Base-by-base conservation (phyloP, 2,797 vertebrate species). In the Rhinogobio ventralis region DNA sequence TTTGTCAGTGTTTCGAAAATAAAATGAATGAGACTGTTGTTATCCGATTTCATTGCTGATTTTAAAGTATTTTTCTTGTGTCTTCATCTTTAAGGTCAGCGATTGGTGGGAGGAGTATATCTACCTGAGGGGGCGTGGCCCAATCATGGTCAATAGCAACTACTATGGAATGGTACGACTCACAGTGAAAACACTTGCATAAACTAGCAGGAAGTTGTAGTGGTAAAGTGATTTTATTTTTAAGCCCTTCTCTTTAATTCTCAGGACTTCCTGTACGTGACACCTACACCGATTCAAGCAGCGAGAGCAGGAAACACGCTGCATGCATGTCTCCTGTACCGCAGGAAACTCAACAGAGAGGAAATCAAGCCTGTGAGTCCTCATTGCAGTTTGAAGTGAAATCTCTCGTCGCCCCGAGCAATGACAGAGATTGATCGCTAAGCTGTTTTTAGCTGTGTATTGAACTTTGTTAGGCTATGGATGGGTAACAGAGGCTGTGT, bases 71-170 rank as follows among this genome's bases (percentile, higher is more conserved):
- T 20, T 77, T 79, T 55, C 51, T 57, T 77, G 62, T 81, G 5
- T 53, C n/a, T 81, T 57, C 51, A 8, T 78, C 53, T 19, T 84
- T 3, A 85, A 97, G 97, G 97, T 98, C 75, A 97, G 95, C 23
- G 96, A 98, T 92, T 98, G 97, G 96, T 98, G 97, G 97, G 97
- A 97, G 90, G 96, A 97, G 85, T 97, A 97, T 2, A 94, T 98
- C 64, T 98, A 97, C 87, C 93, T 97, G 51, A 94, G 95, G 33
- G 95, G 96, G 36, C 94, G 97, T 33, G 91, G 92, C 75, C 96
- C 97, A 1, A 93, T 98, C 88, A 96, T 97, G 96, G 96, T 97
- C 87, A 97, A 97, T 92, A 98, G 97, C 91, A 97, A 97, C 91
- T 98, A 97, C 88, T 98, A 97, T 69, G 92, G 94, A 92, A 97